Evolutionary conservation across 2,113 vertebrate genomes (phyloP).

Genomic region (Silurus glanis): DNA sequence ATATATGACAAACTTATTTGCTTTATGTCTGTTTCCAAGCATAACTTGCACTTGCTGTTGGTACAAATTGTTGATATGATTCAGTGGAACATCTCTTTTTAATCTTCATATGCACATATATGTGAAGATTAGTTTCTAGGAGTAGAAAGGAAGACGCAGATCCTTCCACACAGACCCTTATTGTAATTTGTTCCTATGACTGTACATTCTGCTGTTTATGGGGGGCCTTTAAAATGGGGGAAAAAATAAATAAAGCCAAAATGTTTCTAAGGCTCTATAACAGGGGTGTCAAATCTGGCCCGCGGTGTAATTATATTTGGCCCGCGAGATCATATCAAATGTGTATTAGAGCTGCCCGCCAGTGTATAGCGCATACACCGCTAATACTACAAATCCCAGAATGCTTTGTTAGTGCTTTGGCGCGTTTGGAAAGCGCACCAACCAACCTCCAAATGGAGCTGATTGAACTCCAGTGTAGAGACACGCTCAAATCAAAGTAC

Average conservation of each 20-base stretch:
- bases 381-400: too few species aligned
- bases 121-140: background rate
- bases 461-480: too few species aligned
- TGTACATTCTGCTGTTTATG: background rate
- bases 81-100: background rate
- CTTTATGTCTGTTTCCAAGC: background rate
- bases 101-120: background rate
- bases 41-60: background rate
- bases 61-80: background rate
- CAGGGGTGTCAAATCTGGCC: too few species aligned
- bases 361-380: too few species aligned
- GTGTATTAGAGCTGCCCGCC: too few species aligned
- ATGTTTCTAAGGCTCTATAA: background rate
- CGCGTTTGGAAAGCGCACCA: too few species aligned
- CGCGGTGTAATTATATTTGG: too few species aligned
- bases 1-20: background rate
- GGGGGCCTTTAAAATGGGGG: background rate
- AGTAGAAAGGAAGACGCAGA: background rate
- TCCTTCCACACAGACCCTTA: background rate
- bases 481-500: too few species aligned
- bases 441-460: too few species aligned
- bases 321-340: too few species aligned
- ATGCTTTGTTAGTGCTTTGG: too few species aligned
- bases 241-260: background rate
- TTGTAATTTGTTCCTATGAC: background rate